A percentile compares a stretch with the other conserved stretches of the same genome.
Evolutionary conservation across 2,113 vertebrate genomes (phyloP).

Genomic region (Columbina picui): DNA sequence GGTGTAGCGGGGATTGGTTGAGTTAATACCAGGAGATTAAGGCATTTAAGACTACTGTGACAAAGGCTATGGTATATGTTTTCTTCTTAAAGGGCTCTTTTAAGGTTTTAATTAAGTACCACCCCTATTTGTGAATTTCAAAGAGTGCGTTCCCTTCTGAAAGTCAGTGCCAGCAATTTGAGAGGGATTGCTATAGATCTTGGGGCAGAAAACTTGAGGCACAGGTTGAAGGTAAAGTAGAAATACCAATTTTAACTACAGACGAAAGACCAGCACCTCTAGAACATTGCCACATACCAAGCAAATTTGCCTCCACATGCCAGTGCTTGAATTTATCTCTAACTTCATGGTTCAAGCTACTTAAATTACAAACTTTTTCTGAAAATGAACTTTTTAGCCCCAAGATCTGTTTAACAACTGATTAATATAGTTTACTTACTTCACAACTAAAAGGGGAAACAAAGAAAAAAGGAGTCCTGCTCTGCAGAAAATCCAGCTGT

Average conservation of each 20-base stretch:
- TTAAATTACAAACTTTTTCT: neutral
- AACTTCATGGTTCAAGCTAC: neutral
- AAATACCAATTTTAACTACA: neutral
- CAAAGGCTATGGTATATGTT: neutral
- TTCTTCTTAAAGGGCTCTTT: neutral
- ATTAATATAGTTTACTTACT: neutral
- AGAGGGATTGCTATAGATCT: neutral
- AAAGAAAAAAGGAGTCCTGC: neutral
- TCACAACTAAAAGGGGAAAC: neutral
- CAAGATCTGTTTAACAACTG: neutral
- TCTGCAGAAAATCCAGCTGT: neutral
- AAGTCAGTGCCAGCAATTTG: neutral
- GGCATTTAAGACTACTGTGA: neutral
- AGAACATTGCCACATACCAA: accelerated
- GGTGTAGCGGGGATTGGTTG: neutral
- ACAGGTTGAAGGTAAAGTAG: neutral
- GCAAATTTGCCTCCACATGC: neutral
- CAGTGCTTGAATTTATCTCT: neutral
- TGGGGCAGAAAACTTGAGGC: neutral
- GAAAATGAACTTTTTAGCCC: neutral
- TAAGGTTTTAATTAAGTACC: neutral
- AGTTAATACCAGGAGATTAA: neutral
- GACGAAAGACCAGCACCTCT: neutral
- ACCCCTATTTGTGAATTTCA: neutral
- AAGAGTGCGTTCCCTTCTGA: neutral